Conservation (phyloP, 2,113 vertebrate species). For the Paradoxurus hermaphroditus region DNA sequence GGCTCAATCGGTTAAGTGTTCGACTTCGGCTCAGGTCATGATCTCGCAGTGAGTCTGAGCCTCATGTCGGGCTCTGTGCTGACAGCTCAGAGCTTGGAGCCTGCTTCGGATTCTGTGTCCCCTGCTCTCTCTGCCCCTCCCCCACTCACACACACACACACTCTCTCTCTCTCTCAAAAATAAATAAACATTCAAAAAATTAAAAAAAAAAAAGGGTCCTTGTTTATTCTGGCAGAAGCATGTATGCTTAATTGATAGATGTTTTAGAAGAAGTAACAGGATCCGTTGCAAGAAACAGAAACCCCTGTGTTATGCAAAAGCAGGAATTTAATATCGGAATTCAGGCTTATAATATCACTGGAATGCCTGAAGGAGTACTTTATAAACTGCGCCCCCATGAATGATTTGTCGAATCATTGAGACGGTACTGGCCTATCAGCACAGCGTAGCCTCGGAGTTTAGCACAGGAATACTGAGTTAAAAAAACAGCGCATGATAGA, state of each 20-base stretch:
- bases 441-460: neutral
- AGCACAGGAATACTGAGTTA: neutral
- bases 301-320: neutral
- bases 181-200: no score
- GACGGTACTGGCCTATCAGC: neutral
- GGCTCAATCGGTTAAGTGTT: no score
- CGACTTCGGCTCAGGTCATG: no score
- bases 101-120: no score
- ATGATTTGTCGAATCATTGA: neutral
- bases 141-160: no score
- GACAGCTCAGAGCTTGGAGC: no score
- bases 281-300: neutral
- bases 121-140: no score
- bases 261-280: neutral
- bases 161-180: no score
- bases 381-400: neutral
- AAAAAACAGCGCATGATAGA: neutral
- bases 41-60: no score
- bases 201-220: neutral
- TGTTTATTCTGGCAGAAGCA: slow-evolving; percentile 10
- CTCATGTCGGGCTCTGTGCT: no score
- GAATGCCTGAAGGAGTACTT: neutral
- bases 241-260: neutral
- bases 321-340: neutral
- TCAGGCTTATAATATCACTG: neutral